Conservation (phyloP, 1,140 invertebrate genomes). For the Temnothorax longispinosus region DNA sequence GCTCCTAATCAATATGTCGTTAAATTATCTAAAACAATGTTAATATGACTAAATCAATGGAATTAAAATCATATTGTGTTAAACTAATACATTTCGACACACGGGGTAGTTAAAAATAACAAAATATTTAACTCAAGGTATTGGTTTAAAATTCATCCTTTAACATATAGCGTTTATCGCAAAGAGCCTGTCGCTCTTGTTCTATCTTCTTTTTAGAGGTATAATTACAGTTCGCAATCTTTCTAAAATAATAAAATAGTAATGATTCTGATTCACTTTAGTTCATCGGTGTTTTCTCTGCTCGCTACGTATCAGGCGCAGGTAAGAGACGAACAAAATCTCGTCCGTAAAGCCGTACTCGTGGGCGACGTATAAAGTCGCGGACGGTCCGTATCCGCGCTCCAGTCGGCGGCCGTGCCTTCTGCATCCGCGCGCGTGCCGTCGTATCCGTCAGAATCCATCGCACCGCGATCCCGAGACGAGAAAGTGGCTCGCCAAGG, state of each 20-base stretch:
- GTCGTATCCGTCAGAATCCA: background rate
- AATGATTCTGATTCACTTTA: background rate
- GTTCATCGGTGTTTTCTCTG: slow-evolving; percentile 9
- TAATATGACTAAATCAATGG: no score
- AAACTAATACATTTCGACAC: no score
- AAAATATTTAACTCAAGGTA: no score
- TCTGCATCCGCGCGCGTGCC: slow-evolving; percentile 73
- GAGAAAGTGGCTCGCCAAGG: background rate
- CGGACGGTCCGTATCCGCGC: slow-evolving; percentile 77
- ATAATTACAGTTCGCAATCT: background rate
- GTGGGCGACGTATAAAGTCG: slow-evolving; percentile 85
- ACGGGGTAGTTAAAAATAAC: no score
- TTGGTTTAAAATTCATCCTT: no score
- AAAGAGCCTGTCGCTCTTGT: background rate
- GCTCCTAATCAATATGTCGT: no score
- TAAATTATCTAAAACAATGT: no score
- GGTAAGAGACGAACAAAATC: slow-evolving; percentile 11
- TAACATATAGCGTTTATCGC: background rate
- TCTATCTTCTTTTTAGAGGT: background rate
- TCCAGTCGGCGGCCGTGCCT: slow-evolving; percentile 78
- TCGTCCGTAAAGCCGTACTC: slow-evolving; percentile 36
- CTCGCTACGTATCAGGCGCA: background rate
- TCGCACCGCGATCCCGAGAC: background rate
- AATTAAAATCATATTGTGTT: no score
- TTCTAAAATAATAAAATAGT: background rate